phyloP scores from a whole-genome alignment of 2,888 invertebrate species.

The Ceramica pisi region DNA sequence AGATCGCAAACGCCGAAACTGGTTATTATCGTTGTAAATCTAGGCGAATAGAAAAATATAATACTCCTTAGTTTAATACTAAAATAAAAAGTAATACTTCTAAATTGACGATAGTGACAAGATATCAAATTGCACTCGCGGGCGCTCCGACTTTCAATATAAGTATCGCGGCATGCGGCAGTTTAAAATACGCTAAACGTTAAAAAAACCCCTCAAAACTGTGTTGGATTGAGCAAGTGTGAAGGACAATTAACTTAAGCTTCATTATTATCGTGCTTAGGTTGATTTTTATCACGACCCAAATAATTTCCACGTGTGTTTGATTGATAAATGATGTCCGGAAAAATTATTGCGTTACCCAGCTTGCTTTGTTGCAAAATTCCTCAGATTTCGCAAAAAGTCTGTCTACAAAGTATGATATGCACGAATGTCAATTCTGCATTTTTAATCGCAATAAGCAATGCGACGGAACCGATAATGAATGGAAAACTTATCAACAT shows the following conservation, averaged over 20 bases:
- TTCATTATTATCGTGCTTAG: neutral
- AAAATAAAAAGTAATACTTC: conserved; percentile 72
- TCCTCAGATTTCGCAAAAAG: neutral
- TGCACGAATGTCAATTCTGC: neutral
- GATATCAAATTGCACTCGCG: conserved; percentile 63
- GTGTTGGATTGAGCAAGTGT: conserved; percentile 13
- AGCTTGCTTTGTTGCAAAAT: neutral
- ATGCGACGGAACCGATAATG: neutral
- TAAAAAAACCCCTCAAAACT: conserved; percentile 4
- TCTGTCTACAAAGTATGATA: neutral
- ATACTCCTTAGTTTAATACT: conserved; percentile 69
- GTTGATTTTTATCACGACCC: neutral
- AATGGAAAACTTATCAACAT: conserved; percentile 4
- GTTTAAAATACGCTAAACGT: neutral
- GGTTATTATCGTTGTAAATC: conserved; percentile 74
- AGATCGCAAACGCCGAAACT: conserved; percentile 71
- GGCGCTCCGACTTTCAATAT: conserved; percentile 36
- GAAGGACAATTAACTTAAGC: neutral
- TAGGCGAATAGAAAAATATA: conserved; percentile 77
- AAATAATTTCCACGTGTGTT: neutral
- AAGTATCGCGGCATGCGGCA: neutral
- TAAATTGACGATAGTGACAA: conserved; percentile 64
- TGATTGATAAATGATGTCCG: neutral
- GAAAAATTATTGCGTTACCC: neutral
- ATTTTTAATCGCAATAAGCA: neutral